Base-by-base conservation (phyloP, 37 sponge, comb jelly and placozoan genomes). In the Ianthella basta region DNA sequence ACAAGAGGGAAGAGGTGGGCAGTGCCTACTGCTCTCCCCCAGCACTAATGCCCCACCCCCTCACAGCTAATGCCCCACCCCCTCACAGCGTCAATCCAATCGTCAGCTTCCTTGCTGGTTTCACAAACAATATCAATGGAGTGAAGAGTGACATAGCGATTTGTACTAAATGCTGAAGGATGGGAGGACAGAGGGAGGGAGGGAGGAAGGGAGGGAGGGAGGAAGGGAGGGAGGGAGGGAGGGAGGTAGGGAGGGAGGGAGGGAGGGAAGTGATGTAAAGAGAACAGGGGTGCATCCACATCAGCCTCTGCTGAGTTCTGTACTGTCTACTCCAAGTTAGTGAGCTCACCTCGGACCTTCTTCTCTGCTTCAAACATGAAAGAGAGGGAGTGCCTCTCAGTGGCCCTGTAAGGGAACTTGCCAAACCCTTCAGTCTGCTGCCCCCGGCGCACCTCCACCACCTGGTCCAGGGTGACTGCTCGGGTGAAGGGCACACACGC, bases 121-220 rank as follows among this genome's bases (percentile, higher is more conserved):
- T 94, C 94, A 88, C 91, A 90, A 59, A 94, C 85, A n/a, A 94
- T 60, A 59, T 94, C 91, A 41, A 94, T 54, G 10, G 94, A 94
- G 25, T 35, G 73, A 4, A 94, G 80, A 23, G 75, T 41, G 21
- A 73, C 90, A 87, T 90, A 94, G 53, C 40, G 41, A 75, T 75
- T 39, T 1, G 38, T 23, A 36, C 78, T 44, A 41, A 75, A 75
- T 44, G 38, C 78, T 75, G 25, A 14, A 41, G 37, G n/a, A 6
- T 19, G 15, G 12, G 72, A 6, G 72, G 15, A 15, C 3, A 10
- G 50, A 10, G 50, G 50, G 50, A 8, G 8, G 50, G 50, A 44
- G 50, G 50, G 50, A 44, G 50, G 50, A 8, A 44, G 50, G 50
- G 8, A 8, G 50, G 50, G 8, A 3, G 8, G 50, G 8, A 8